Percentiles rank a stretch among this genome's conserved stretches.
Evolutionary conservation across 2,888 invertebrate species (phyloP).

Genomic region (Aphidius colemani): DNA sequence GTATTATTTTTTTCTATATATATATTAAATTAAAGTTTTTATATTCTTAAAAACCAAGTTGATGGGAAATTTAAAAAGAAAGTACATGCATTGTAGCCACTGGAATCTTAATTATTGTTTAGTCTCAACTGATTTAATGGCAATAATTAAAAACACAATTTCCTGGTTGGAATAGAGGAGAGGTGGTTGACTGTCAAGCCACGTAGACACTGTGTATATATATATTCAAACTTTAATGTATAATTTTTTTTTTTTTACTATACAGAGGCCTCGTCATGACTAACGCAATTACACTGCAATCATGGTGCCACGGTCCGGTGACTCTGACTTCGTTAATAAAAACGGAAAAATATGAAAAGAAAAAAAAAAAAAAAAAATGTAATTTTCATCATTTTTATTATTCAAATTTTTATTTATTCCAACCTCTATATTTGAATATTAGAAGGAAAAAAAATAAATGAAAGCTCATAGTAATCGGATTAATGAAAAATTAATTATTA

Average conservation of each 20-base stretch:
- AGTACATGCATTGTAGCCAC: conserved; percentile 5
- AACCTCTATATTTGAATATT: neutral
- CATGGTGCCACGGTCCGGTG: conserved; percentile 35
- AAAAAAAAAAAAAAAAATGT: conserved; percentile 8
- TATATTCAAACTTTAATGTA: conserved; percentile 27
- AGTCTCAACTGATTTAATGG: conserved; percentile 50
- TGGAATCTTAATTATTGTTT: conserved; percentile 53
- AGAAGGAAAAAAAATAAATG: conserved; percentile 1
- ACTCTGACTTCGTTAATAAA: conserved; percentile 16
- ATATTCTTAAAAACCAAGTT: too few relatives aligned
- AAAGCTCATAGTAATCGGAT: neutral
- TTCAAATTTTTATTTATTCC: neutral
- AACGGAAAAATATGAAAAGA: conserved; percentile 25
- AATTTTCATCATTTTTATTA: too few relatives aligned
- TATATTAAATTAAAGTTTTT: too few relatives aligned
- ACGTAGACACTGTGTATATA: neutral
- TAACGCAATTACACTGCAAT: conserved; percentile 54
- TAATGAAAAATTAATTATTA: conserved; percentile 6
- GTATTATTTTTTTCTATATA: too few relatives aligned
- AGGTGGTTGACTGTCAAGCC: neutral
- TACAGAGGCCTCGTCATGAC: conserved; percentile 37
- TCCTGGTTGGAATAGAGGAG: conserved; percentile 36
- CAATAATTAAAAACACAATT: conserved; percentile 54
- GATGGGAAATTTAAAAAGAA: too few relatives aligned
- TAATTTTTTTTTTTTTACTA: conserved; percentile 9